A percentile compares a stretch with the other conserved stretches of the same genome.
These are phyloP conservation scores for Pantherophis vulpinus DNA, from an alignment of 2,797 vertebrate genomes.

Conservation along the genomic window DNA sequence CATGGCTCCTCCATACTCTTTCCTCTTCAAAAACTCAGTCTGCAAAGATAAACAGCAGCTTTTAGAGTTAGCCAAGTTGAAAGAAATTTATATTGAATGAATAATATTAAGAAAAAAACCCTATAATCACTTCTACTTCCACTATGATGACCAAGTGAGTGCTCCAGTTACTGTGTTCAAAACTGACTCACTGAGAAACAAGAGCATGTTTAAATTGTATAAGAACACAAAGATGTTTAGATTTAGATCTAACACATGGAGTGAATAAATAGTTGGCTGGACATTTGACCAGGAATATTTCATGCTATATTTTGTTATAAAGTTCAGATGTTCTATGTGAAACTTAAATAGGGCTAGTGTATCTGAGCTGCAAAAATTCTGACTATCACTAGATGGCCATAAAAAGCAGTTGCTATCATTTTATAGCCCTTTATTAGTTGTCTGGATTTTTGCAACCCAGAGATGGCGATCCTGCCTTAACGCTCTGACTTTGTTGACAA, in stretches of 20 bases:
- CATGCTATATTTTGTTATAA: background rate
- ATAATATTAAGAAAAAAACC: background rate
- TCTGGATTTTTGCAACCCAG: background rate
- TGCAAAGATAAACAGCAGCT: background rate
- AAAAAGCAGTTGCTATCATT: background rate
- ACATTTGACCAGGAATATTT: background rate
- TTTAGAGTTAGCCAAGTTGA: background rate
- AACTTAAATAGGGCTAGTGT: background rate
- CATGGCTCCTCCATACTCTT: slow-evolving; percentile 50
- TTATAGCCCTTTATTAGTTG: background rate
- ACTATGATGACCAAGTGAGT: background rate
- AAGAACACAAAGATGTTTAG: background rate
- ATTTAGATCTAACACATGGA: background rate
- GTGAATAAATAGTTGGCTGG: background rate
- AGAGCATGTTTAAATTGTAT: background rate
- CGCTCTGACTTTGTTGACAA: background rate
- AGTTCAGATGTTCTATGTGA: background rate
- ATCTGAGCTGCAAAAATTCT: background rate
- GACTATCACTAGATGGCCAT: background rate
- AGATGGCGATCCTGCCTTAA: background rate
- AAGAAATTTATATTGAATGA: background rate
- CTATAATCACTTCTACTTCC: background rate
- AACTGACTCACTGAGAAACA: background rate
- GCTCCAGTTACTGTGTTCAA: background rate
- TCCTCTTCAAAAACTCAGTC: slow-evolving; percentile 50